Evolutionary conservation across 2,888 invertebrate species (phyloP), one percentile per base, ranked within the genome.

Genomic region (Ophion slaviceki): DNA sequence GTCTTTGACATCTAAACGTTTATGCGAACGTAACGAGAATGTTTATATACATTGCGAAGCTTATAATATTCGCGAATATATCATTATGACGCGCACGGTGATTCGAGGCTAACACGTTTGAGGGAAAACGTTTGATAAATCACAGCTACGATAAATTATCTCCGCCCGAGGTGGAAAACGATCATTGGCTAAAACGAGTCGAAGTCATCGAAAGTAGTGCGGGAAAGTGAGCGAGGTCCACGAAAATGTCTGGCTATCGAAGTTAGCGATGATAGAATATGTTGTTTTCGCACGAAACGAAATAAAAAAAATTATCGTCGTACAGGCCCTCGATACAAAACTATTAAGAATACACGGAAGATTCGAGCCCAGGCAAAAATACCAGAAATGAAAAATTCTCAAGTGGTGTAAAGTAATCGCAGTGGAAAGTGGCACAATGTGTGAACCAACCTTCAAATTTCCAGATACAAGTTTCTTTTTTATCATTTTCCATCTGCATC

Each of bases 101-200:
- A 84, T 78, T 72, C 67, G 62, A 67, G 59, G 66, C 67, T 61
- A 61, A 74, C 59, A 77, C 61, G 79, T 74, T 32, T 67, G 40
- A 24, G 79, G 78, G 83, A 83, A 75, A 75, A 84, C 75, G 78
- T 70, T 75, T 32, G 57, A 72, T 80, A 66, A 84, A 80, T 84
- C 79, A 84, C 83, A 83, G 83, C 79, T 80, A 84, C 75, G 75
- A 84, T 62, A 64, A 83, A 67, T 62, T 47, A 67, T 78, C 61
- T 77, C 59, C 45, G 57, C 72, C 53, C 74, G 53, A 40, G 61
- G 68, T 80, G 70, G 67, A 74, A 61, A 36, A 67, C 53, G 53
- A n/a, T 74, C 70, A 75, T 79, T 74, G 74, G 72, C 67, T 67
- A 72, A 61, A 72, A 61, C 20, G 10, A 59, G n/a, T 59, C 3